Evolutionary conservation across 2,113 vertebrate species (phyloP).

Genomic region (Cercocebus atys): DNA sequence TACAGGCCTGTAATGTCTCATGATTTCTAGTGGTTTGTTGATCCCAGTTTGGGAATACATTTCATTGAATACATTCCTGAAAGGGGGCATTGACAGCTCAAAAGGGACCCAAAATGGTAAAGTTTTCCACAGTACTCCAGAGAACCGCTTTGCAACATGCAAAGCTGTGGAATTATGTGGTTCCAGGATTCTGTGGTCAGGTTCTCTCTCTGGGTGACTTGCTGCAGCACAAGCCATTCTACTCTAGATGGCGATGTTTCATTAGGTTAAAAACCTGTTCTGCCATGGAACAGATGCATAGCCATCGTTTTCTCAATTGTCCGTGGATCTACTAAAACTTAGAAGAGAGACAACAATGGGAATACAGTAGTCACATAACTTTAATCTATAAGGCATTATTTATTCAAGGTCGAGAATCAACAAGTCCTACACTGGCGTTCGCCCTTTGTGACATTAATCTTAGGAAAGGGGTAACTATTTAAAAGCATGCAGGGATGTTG

Average conservation of each 20-base stretch:
- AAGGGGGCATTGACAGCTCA: background rate
- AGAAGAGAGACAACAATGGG: background rate
- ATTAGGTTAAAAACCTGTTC: background rate
- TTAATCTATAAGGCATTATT: background rate
- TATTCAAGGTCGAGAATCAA: background rate
- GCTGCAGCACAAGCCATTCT: background rate
- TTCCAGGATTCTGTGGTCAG: background rate
- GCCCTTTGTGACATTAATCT: background rate
- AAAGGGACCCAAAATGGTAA: background rate
- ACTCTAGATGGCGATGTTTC: constrained; percentile 61
- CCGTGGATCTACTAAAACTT: background rate
- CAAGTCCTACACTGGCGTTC: background rate
- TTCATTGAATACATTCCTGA: background rate
- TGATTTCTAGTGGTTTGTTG: background rate
- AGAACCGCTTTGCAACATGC: background rate
- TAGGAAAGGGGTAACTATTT: background rate
- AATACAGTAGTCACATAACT: background rate
- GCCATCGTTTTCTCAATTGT: background rate
- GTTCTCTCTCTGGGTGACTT: background rate
- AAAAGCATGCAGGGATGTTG: background rate
- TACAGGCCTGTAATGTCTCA: background rate
- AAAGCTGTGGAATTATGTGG: fast-evolving
- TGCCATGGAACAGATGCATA: fast-evolving
- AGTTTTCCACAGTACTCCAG: background rate
- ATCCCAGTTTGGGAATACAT: background rate